Conservation (phyloP, 2,888 invertebrate species). For the Melolontha melolontha region DNA sequence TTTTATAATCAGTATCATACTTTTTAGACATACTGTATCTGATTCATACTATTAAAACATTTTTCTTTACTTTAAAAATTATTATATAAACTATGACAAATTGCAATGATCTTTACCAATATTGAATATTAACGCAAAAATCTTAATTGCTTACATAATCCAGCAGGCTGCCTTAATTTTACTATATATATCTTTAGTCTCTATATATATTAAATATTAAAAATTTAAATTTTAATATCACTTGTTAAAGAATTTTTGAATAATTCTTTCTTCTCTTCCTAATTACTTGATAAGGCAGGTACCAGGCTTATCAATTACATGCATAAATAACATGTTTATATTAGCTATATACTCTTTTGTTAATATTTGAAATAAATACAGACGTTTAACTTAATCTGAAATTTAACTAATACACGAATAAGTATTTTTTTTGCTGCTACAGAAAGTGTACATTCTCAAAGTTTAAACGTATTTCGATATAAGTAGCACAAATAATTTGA, state of each 20-base stretch:
- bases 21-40: too few species aligned
- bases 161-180: slow-evolving; percentile 1
- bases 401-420: not conserved
- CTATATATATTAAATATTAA: slow-evolving; percentile 3
- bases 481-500: too few species aligned
- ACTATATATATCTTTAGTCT: not conserved
- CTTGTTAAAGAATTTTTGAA: slow-evolving; percentile 7
- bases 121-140: not conserved
- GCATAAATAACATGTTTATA: too few species aligned
- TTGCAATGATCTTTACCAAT: too few species aligned
- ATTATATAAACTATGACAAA: too few species aligned
- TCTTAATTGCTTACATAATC: slow-evolving; percentile 8
- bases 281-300: slow-evolving; percentile 22
- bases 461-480: too few species aligned
- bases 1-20: too few species aligned
- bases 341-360: too few species aligned
- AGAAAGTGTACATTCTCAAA: too few species aligned
- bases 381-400: not conserved
- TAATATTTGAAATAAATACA: slow-evolving; percentile 1
- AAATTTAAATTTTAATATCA: slow-evolving; percentile 28
- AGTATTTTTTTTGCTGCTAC: too few species aligned
- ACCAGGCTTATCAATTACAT: slow-evolving; percentile 14
- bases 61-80: too few species aligned
- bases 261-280: slow-evolving; percentile 2
- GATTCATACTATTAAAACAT: too few species aligned